Conservation (phyloP, 2,113 vertebrate species). For the Candoia aspera region DNA sequence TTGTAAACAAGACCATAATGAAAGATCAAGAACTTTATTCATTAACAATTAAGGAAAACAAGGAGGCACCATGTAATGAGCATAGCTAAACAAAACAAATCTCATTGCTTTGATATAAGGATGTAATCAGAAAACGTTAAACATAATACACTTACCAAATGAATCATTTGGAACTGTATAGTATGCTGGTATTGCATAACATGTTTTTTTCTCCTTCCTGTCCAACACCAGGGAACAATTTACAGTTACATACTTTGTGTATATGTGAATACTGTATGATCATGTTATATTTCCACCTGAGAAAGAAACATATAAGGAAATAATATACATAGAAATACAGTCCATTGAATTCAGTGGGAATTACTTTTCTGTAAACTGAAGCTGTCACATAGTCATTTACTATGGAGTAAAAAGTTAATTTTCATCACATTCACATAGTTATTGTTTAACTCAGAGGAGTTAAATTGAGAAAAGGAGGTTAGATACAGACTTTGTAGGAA, state of each 20-base stretch:
- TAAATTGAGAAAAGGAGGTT: neutral
- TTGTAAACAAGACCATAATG: neutral
- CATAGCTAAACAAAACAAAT: neutral
- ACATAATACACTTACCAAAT: neutral
- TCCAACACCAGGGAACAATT: neutral
- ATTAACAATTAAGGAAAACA: neutral
- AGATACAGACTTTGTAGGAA: neutral
- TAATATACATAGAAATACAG: neutral
- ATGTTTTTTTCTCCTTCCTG: neutral
- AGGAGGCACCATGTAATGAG: neutral
- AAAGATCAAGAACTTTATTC: neutral
- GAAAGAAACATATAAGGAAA: neutral
- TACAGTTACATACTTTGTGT: neutral
- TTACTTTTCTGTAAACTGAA: neutral
- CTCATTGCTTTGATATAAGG: neutral
- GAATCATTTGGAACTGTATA: neutral
- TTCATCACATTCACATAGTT: neutral
- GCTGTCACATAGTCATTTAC: neutral
- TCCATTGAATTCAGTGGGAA: neutral
- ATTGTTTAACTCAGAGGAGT: neutral
- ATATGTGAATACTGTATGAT: neutral
- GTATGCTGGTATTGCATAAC: neutral
- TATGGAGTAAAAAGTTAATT: neutral
- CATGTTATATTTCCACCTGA: neutral
- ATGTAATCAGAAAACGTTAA: neutral